Evolutionary conservation across 1,140 invertebrate species (phyloP), one percentile per base, ranked within the genome.

Genomic region (Colletes latitarsis): DNA sequence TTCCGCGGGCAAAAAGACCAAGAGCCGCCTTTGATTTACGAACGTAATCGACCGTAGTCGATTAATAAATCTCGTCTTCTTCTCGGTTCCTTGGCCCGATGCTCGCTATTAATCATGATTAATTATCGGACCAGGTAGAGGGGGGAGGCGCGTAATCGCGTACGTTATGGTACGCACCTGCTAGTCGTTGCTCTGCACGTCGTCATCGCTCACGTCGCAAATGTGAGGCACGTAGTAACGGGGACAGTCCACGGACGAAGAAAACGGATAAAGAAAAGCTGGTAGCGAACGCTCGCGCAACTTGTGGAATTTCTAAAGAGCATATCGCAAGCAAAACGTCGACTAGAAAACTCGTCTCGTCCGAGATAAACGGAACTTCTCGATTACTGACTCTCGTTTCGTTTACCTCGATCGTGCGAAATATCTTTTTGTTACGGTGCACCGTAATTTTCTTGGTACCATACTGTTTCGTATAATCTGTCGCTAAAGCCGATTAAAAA

Each of bases 61-160:
- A 77, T 77, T 77, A 77, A 77, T 77, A 77, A 77, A 77, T 77
- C 46, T 46, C 53, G 46, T 8, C 8, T 67, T 76, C 73, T 76
- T 75, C 49, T 66, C 73, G n/a, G 19, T 49, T 52, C 21, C 41
- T 30, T 10, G 55, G 43, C n/a, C 10, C n/a, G 41, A 19, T 10
- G 30, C 30, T 17, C 64, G 64, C 67, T 77, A 77, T 77, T 77
- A 77, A 77, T 71, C 57, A 67, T 77, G 76, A 77, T 77, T 77
- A 77, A 77, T 77, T 71, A 71, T 52, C 76, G 30, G 49, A 53
- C 64, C 15, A 4, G 14, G 19, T 21, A 46, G 30, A 39, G 46
- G 17, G 6, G 41, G 15, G 21, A 15, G 15, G 12, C 49, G 30
- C 30, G 76, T 52, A 70, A 71, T 71, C 60, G 75, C 41, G 68